Percentiles rank a stretch among this genome's conserved stretches.
phyloP scores from a whole-genome alignment of 2,888 invertebrate species.

The Lordiphosa fenestrarum region DNA sequence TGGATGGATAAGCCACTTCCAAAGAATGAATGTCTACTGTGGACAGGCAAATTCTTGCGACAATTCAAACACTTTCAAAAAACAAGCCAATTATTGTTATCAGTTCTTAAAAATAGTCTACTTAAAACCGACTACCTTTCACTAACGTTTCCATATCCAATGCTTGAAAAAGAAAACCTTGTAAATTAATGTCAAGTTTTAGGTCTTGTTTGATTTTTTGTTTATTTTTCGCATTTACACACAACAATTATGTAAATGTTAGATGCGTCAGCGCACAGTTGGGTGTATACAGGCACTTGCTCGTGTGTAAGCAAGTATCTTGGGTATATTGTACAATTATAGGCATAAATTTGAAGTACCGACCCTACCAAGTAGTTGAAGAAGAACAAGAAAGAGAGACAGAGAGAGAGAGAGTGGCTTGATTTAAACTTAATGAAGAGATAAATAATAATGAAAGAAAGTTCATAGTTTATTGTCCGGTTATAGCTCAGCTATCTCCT shows the following conservation, averaged over 20 bases:
- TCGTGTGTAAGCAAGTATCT: constrained; percentile 31
- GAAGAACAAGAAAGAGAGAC: too few relatives aligned
- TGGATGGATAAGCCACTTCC: too few relatives aligned
- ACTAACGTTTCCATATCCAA: too few relatives aligned
- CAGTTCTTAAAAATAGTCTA: too few relatives aligned
- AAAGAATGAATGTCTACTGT: too few relatives aligned
- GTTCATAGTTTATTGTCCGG: constrained; percentile 27
- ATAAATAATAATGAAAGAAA: constrained; percentile 6
- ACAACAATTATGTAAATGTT: constrained; percentile 21
- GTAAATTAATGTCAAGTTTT: constrained; percentile 1
- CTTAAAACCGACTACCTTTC: too few relatives aligned
- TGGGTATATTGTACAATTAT: constrained; percentile 50
- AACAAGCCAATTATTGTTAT: too few relatives aligned
- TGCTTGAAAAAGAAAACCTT: too few relatives aligned
- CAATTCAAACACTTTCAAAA: too few relatives aligned
- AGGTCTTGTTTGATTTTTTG: constrained; percentile 12
- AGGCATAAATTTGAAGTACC: constrained; percentile 48
- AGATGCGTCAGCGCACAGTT: constrained; percentile 8
- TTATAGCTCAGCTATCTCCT: constrained; percentile 11
- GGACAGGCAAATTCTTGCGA: too few relatives aligned
- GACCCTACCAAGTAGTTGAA: constrained; percentile 5
- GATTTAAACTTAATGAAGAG: constrained; percentile 35
- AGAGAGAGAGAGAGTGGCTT: constrained; percentile 12
- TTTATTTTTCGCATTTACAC: constrained; percentile 43
- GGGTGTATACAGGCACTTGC: constrained; percentile 17